Conservation (phyloP, 1,140 invertebrate species). For the Gonatopus flavifemur region DNA sequence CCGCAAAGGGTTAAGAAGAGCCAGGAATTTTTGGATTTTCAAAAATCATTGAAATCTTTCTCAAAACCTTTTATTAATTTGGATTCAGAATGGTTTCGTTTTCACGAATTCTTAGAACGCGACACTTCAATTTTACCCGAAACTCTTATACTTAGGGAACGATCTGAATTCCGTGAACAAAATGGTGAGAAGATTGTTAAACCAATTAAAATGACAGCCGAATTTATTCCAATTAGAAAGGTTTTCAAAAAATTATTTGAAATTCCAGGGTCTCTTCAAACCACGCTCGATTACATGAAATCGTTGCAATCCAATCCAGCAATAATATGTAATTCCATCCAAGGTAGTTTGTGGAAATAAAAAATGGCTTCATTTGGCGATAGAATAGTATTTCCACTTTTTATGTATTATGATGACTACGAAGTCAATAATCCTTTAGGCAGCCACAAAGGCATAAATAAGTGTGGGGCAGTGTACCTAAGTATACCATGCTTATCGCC, state of each 20-base stretch:
- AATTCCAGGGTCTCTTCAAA: not conserved
- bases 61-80: no score
- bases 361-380: constrained; percentile 2
- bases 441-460: constrained; percentile 27
- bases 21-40: no score
- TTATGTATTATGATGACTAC: constrained; percentile 25
- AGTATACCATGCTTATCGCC: constrained; percentile 31
- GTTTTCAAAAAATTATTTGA: constrained; percentile 1
- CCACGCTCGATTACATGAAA: not conserved
- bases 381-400: constrained; percentile 27
- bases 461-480: constrained; percentile 32
- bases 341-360: constrained; percentile 4
- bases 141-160: no score
- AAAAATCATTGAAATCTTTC: no score
- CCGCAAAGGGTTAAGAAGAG: no score
- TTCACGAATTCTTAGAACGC: no score
- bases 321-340: not conserved
- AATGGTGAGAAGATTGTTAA: not conserved
- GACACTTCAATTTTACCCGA: no score
- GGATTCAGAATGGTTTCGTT: no score
- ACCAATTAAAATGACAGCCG: not conserved
- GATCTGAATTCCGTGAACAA: not conserved
- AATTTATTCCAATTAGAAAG: not conserved
- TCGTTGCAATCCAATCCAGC: not conserved
- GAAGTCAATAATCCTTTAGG: constrained; percentile 33